Conservation (phyloP, 2,797 vertebrate genomes). For the Acanthurus leucopareius region DNA sequence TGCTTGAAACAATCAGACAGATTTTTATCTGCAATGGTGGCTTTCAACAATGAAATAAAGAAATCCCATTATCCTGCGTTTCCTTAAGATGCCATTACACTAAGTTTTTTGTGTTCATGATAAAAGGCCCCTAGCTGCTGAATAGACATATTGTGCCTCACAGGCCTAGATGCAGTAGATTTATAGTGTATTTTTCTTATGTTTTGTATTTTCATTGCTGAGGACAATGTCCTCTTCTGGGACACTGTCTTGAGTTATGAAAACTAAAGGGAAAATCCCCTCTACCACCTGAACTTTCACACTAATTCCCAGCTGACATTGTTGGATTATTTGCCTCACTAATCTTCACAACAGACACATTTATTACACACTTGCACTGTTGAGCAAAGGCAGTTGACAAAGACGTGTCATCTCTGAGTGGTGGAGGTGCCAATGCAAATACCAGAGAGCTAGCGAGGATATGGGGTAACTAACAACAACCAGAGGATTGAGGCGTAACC, state of each 20-base stretch:
- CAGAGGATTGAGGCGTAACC: conserved; percentile 73
- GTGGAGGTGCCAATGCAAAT: conserved; percentile 68
- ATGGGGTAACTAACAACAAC: conserved; percentile 82
- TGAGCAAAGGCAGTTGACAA: conserved; percentile 41
- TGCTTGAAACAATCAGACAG: too few species aligned
- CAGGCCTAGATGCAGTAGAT: not conserved
- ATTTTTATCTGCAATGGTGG: too few species aligned
- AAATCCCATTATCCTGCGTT: too few species aligned
- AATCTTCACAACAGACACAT: conserved; percentile 44
- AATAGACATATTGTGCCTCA: too few species aligned
- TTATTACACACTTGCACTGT: conserved; percentile 23
- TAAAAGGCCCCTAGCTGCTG: too few species aligned
- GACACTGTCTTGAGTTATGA: conserved; percentile 29
- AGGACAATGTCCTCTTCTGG: conserved; percentile 15
- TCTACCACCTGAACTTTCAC: conserved; percentile 64
- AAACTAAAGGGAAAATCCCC: conserved; percentile 4
- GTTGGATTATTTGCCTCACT: conserved; percentile 48
- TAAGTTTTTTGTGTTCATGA: too few species aligned
- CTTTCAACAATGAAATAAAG: too few species aligned
- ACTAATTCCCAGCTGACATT: conserved; percentile 67
- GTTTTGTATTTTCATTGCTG: not conserved
- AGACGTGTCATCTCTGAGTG: conserved; percentile 46
- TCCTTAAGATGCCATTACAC: too few species aligned
- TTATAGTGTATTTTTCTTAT: not conserved
- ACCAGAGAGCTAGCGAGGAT: conserved; percentile 68